A percentile compares a stretch with the other conserved stretches of the same genome.
Evolutionary conservation across 2,113 vertebrate species (phyloP).

Genomic region (Gobius niger): DNA sequence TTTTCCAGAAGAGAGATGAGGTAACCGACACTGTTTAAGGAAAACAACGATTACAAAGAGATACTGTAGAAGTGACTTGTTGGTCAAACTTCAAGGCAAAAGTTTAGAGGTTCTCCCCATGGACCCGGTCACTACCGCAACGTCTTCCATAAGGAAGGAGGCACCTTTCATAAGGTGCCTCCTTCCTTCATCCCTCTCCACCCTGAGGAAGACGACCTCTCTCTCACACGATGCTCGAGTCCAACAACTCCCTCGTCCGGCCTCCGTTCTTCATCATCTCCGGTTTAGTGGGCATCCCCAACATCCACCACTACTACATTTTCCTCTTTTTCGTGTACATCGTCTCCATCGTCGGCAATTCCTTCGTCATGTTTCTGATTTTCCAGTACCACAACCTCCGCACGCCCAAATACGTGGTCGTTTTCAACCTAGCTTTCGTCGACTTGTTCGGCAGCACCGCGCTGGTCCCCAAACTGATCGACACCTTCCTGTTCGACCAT

Average conservation of each 20-base stretch:
- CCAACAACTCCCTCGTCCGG: conserved; percentile 50
- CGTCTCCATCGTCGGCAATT: conserved; percentile 62
- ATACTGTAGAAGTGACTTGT: too few relatives aligned
- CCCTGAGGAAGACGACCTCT: too few relatives aligned
- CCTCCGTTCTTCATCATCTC: conserved; percentile 68
- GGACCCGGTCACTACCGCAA: too few relatives aligned
- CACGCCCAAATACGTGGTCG: conserved; percentile 71
- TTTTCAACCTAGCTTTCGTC: conserved; percentile 71
- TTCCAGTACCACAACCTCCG: conserved; percentile 54
- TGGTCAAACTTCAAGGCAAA: too few relatives aligned
- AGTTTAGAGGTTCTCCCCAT: too few relatives aligned
- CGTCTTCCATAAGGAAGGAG: too few relatives aligned
- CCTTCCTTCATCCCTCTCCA: too few relatives aligned
- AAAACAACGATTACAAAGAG: too few relatives aligned
- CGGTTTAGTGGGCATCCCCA: conserved; percentile 59
- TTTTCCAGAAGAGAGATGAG: too few relatives aligned
- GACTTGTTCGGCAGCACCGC: conserved; percentile 68
- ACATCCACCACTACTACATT: conserved; percentile 64
- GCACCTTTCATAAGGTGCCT: too few relatives aligned
- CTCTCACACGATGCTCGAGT: conserved; percentile 40
- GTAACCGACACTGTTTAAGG: too few relatives aligned
- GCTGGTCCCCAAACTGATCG: conserved; percentile 71
- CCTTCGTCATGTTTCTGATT: conserved; percentile 61
- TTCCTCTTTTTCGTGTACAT: conserved; percentile 66
- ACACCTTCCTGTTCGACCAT: conserved; percentile 67